Evolutionary conservation across 1,140 invertebrate species (phyloP).

Genomic region (Nasonia giraulti): DNA sequence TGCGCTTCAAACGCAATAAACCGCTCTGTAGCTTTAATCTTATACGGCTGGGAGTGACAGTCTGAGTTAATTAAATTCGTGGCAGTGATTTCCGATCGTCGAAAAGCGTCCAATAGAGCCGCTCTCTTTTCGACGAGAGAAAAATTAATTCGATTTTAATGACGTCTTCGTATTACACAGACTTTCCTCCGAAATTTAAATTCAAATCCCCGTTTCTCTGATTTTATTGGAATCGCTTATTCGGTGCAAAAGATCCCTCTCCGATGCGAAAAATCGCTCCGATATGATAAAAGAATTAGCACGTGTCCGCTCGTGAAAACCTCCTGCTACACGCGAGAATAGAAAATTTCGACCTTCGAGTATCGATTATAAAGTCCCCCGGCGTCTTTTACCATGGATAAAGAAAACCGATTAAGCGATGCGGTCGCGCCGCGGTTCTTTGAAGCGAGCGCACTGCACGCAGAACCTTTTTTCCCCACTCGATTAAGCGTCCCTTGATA

Average conservation of each 20-base stretch:
- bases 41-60: background rate
- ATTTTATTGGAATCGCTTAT: no score
- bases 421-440: background rate
- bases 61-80: background rate
- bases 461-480: background rate
- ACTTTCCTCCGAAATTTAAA: background rate
- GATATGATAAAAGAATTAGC: no score
- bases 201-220: no score
- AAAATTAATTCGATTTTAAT: background rate
- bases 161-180: background rate
- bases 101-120: background rate
- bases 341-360: background rate
- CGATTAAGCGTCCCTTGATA: constrained; percentile 16
- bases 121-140: background rate
- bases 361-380: background rate
- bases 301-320: background rate
- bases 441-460: background rate
- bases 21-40: background rate
- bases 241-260: no score
- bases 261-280: background rate
- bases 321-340: background rate
- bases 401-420: constrained; percentile 11
- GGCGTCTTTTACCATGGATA: background rate
- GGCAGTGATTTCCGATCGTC: constrained; percentile 3
- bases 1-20: background rate